A percentile compares a stretch with the other conserved stretches of the same genome.
phyloP scores from a whole-genome alignment of 1,140 invertebrate genomes.

The Cepaea nemoralis region DNA sequence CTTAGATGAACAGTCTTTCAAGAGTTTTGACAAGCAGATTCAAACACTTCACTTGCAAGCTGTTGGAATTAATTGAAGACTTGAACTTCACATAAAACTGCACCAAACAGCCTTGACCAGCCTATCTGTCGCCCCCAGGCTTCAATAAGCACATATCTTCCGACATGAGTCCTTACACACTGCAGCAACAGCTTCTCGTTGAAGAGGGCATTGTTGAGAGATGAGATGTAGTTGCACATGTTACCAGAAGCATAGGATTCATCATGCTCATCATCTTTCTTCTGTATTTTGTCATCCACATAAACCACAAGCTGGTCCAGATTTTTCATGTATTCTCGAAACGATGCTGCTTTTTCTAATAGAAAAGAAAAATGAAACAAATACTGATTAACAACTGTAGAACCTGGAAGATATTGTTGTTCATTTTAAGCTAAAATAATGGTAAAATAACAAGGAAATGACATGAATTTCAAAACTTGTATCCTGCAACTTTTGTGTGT shows the following conservation, averaged over 20 bases:
- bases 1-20: too few species aligned
- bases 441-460: too few species aligned
- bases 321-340: conserved; percentile 72
- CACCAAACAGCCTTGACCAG: conserved; percentile 74
- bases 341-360: conserved; percentile 50
- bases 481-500: too few species aligned
- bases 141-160: conserved; percentile 75
- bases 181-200: conserved; percentile 73
- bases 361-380: not conserved
- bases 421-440: too few species aligned
- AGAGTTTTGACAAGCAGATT: too few species aligned
- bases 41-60: too few species aligned
- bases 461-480: too few species aligned
- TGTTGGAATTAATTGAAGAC: conserved; percentile 51
- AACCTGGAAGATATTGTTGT: too few species aligned
- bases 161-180: conserved; percentile 72
- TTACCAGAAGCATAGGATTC: conserved; percentile 62
- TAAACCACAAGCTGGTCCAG: conserved; percentile 75
- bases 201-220: conserved; percentile 75
- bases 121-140: conserved; percentile 74
- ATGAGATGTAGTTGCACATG: conserved; percentile 74
- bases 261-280: conserved; percentile 61
- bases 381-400: too few species aligned
- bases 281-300: conserved; percentile 72
- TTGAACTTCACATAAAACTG: conserved; percentile 75